Conservation (phyloP, 2,888 invertebrate genomes). For the Tenthredo distinguenda region DNA sequence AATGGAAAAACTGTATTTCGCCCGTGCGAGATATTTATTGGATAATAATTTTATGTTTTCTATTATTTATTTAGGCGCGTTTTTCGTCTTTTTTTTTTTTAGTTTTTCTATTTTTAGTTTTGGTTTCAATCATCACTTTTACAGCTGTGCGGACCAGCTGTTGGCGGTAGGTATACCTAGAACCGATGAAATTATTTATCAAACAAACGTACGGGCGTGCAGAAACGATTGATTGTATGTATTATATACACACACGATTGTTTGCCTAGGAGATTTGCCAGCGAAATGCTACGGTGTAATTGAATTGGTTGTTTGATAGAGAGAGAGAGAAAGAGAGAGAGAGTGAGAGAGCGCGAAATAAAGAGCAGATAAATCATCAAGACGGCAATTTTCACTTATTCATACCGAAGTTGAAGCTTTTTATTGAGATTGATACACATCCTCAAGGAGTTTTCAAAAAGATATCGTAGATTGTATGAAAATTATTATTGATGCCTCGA, state of each 20-base stretch:
- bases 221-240: slow-evolving; percentile 28
- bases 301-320: slow-evolving; percentile 37
- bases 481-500: too few species aligned
- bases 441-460: neutral
- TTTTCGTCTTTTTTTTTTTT: neutral
- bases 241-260: neutral
- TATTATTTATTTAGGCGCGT: neutral
- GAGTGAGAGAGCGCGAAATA: neutral
- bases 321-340: neutral
- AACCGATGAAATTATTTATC: slow-evolving; percentile 25
- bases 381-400: slow-evolving; percentile 38
- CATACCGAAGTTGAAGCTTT: neutral
- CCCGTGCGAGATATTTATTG: neutral
- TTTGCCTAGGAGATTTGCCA: slow-evolving; percentile 43
- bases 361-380: neutral
- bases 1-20: neutral
- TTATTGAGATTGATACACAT: neutral
- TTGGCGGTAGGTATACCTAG: neutral
- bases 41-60: neutral
- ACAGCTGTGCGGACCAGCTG: neutral
- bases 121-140: neutral
- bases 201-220: neutral
- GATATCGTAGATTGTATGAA: neutral
- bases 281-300: slow-evolving; percentile 31
- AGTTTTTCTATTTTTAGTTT: neutral